phyloP scores from a whole-genome alignment of 2,888 invertebrate species.

The Oegoconia quadripuncta region DNA sequence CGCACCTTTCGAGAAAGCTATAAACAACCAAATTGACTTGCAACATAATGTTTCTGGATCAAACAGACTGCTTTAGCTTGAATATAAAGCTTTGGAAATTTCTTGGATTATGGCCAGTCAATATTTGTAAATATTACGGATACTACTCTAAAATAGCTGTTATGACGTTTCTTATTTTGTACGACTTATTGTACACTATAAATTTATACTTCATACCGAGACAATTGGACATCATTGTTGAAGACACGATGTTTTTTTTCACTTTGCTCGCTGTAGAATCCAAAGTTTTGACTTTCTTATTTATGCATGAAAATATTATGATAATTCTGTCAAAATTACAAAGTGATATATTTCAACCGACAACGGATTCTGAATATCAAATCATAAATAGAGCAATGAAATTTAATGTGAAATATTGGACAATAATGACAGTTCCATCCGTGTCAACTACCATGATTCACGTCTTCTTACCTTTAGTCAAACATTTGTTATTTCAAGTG shows the following conservation, averaged over 20 bases:
- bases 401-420: slow-evolving; percentile 41
- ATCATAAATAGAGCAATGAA: slow-evolving; percentile 39
- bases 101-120: slow-evolving; percentile 40
- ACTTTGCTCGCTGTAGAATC: slow-evolving; percentile 35
- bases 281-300: slow-evolving; percentile 43
- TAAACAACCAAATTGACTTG: no score
- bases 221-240: slow-evolving; percentile 41
- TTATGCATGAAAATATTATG: slow-evolving; percentile 33
- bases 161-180: slow-evolving; percentile 29
- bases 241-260: slow-evolving; percentile 50
- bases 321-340: slow-evolving; percentile 37
- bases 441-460: slow-evolving; percentile 31
- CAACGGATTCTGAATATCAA: slow-evolving; percentile 25
- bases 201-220: slow-evolving; percentile 45
- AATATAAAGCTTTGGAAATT: slow-evolving; percentile 44
- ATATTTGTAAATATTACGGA: slow-evolving; percentile 25
- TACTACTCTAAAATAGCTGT: slow-evolving; percentile 35
- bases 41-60: slow-evolving; percentile 20
- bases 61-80: slow-evolving; percentile 44
- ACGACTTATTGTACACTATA: slow-evolving; percentile 29
- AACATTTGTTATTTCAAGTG: slow-evolving; percentile 30
- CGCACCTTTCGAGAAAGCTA: no score
- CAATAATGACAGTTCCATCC: slow-evolving; percentile 33
- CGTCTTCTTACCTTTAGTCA: slow-evolving; percentile 31
- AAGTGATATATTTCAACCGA: slow-evolving; percentile 42